Evolutionary conservation across 2,888 invertebrate species (phyloP).

Genomic region (Cosmorhoe ocellata): DNA sequence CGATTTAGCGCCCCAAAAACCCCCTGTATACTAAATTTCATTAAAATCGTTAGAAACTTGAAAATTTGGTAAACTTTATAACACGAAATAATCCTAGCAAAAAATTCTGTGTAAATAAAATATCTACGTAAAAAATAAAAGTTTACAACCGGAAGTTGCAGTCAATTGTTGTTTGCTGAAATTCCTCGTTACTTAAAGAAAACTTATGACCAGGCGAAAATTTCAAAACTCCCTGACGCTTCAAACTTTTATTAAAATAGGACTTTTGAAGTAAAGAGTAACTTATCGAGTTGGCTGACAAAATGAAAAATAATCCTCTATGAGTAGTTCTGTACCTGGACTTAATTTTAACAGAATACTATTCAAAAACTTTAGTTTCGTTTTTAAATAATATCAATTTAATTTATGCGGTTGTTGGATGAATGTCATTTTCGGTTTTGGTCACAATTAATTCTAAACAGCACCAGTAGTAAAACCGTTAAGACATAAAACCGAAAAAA

Average conservation of each 20-base stretch:
- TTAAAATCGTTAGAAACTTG: too few species aligned
- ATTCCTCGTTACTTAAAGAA: conserved; percentile 28
- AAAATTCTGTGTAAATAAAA: neutral
- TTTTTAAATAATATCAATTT: too few species aligned
- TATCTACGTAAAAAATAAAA: conserved; percentile 17
- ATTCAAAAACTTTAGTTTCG: too few species aligned
- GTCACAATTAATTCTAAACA: too few species aligned
- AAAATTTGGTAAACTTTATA: neutral
- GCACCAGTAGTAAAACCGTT: too few species aligned
- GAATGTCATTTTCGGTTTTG: too few species aligned
- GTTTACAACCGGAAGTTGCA: conserved; percentile 24
- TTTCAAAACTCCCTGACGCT: conserved; percentile 26
- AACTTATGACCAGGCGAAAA: conserved; percentile 31
- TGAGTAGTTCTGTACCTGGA: conserved; percentile 8
- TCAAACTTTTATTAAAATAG: conserved; percentile 29
- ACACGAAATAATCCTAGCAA: neutral
- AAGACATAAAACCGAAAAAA: too few species aligned
- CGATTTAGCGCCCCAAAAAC: too few species aligned
- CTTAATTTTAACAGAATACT: neutral
- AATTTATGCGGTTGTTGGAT: too few species aligned
- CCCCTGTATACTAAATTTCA: too few species aligned
- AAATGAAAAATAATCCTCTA: conserved; percentile 14
- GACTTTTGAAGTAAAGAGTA: conserved; percentile 21
- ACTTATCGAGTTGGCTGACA: conserved; percentile 26
- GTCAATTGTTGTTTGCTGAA: conserved; percentile 32